A percentile compares a stretch with the other conserved stretches of the same genome.
These are phyloP conservation scores for Scaptomyza tumidula DNA, from an alignment of 2,888 invertebrate species.

Conservation along the genomic window DNA sequence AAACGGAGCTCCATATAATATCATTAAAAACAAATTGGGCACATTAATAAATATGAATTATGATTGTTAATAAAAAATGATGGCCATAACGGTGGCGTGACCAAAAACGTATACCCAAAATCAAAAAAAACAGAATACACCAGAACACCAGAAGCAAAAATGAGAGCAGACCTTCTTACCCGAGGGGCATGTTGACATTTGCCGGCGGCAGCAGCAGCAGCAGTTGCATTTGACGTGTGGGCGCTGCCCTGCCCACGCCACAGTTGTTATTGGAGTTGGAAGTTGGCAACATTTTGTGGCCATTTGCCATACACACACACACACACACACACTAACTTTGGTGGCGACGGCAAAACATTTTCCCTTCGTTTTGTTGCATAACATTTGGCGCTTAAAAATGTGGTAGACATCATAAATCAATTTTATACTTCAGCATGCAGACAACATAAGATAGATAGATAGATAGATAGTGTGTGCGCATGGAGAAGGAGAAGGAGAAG, in stretches of 20 bases:
- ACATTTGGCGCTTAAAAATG: conserved; percentile 67
- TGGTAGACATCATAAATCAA: conserved; percentile 75
- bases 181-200: conserved; percentile 36
- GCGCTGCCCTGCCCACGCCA: conserved; percentile 11
- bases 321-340: too few relatives aligned
- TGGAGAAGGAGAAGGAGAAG: not conserved
- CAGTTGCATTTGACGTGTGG: conserved; percentile 33
- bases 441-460: conserved; percentile 35
- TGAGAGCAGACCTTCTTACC: conserved; percentile 15
- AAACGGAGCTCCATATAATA: conserved; percentile 33
- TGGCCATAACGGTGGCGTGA: conserved; percentile 30
- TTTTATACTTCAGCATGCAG: conserved; percentile 53
- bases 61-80: conserved; percentile 69
- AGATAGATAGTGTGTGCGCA: not conserved
- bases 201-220: conserved; percentile 9
- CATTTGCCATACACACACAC: conserved; percentile 20
- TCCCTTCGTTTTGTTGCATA: conserved; percentile 65
- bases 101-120: conserved; percentile 19
- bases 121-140: not conserved
- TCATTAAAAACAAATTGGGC: conserved; percentile 74
- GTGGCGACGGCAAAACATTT: conserved; percentile 38
- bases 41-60: conserved; percentile 75
- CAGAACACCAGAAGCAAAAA: conserved; percentile 11
- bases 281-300: conserved; percentile 46
- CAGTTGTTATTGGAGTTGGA: conserved; percentile 16